Evolutionary conservation across 2,113 vertebrate genomes (phyloP).

Genomic region (Hydropotes inermis): DNA sequence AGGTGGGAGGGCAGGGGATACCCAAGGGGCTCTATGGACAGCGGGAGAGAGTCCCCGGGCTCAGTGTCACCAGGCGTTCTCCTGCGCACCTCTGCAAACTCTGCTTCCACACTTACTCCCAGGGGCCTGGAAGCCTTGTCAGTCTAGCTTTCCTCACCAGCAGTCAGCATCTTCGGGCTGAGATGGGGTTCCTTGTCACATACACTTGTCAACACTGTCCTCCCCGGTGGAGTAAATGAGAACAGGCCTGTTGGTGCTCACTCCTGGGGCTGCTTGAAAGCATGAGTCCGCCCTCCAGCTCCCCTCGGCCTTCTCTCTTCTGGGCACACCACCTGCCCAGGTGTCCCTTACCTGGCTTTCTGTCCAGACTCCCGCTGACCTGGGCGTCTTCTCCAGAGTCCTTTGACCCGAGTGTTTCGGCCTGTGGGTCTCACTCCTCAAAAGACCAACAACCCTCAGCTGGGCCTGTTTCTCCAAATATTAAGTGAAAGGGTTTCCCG

Average conservation of each 20-base stretch:
- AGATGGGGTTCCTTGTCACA: not conserved
- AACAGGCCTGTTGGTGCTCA: not conserved
- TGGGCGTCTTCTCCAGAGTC: not conserved
- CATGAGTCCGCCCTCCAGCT: fast-evolving
- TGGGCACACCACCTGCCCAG: not conserved
- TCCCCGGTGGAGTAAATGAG: no score
- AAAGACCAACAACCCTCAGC: not conserved
- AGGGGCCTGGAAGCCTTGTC: no score
- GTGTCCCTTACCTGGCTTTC: no score
- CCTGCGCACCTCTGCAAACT: not conserved
- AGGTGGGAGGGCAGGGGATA: not conserved
- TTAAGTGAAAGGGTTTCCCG: not conserved
- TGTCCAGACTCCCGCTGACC: not conserved
- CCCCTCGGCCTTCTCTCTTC: not conserved
- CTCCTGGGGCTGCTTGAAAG: fast-evolving
- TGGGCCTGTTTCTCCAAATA: not conserved
- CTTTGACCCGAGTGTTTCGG: not conserved
- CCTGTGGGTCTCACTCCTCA: not conserved
- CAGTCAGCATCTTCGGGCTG: no score
- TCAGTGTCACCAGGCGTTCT: fast-evolving
- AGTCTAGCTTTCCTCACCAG: fast-evolving
- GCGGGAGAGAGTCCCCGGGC: fast-evolving
- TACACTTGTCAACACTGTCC: fast-evolving
- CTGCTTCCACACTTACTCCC: no score
- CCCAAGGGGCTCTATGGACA: not conserved